phyloP scores from a whole-genome alignment of 2,888 invertebrate species.

The Erannis defoliaria region DNA sequence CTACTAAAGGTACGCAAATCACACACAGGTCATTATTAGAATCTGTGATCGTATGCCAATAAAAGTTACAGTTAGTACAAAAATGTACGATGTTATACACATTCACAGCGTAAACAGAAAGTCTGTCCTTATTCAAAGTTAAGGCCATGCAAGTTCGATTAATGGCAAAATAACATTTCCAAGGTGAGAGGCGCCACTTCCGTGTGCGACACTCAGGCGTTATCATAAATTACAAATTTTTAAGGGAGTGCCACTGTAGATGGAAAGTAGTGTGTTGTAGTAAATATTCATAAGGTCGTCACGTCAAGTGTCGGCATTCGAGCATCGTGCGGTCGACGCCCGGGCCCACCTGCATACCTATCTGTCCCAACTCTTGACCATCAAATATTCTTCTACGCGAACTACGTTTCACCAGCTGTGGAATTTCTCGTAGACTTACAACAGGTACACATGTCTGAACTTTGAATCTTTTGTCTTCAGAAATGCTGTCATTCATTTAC shows the following conservation, averaged over 20 bases:
- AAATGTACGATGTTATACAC: neutral
- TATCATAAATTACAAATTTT: slow-evolving; percentile 57
- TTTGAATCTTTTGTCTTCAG: slow-evolving; percentile 17
- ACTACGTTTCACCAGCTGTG: slow-evolving; percentile 1
- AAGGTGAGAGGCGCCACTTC: slow-evolving; percentile 59
- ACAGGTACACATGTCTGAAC: slow-evolving; percentile 2
- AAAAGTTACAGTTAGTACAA: neutral
- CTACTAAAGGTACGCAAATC: too few species aligned
- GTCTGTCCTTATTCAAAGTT: slow-evolving; percentile 16
- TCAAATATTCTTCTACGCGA: slow-evolving; percentile 18
- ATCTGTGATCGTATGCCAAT: too few species aligned
- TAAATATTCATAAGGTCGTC: slow-evolving; percentile 78
- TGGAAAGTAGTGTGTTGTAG: slow-evolving; percentile 73
- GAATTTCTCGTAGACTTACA: slow-evolving; percentile 5
- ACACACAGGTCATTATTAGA: too few species aligned
- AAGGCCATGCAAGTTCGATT: slow-evolving; percentile 31
- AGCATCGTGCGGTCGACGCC: slow-evolving; percentile 70
- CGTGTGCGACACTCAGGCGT: slow-evolving; percentile 61
- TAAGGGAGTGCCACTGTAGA: slow-evolving; percentile 66
- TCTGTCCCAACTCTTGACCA: slow-evolving; percentile 55
- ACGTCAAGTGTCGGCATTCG: slow-evolving; percentile 67
- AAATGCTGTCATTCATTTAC: slow-evolving; percentile 28
- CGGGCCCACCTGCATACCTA: slow-evolving; percentile 62
- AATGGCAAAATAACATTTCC: slow-evolving; percentile 44
- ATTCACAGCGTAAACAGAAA: slow-evolving; percentile 21